These are phyloP conservation scores for Syngnathoides biaculeatus DNA, from an alignment of 2,113 vertebrate genomes.

Conservation along the genomic window DNA sequence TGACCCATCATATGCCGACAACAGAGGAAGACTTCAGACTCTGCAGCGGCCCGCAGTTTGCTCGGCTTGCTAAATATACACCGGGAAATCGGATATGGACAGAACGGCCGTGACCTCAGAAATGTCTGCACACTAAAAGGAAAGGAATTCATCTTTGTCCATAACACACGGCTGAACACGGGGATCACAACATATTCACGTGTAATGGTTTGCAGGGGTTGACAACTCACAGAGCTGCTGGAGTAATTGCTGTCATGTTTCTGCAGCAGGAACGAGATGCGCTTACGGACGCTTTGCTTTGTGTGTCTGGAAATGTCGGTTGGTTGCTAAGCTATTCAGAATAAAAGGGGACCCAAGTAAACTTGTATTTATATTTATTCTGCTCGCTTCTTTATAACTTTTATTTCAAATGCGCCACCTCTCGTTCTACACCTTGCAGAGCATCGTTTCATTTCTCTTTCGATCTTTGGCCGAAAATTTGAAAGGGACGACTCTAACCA, in stretches of 20 bases:
- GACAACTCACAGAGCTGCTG: slow-evolving; percentile 36
- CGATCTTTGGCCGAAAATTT: no score
- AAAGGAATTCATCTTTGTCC: slow-evolving; percentile 62
- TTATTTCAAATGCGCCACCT: background rate
- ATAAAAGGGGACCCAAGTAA: background rate
- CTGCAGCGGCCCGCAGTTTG: slow-evolving; percentile 39
- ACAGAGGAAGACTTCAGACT: slow-evolving; percentile 62
- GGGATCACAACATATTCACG: slow-evolving; percentile 67
- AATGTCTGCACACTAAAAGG: slow-evolving; percentile 65
- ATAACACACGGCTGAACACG: slow-evolving; percentile 59
- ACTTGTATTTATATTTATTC: background rate
- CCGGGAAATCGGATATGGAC: slow-evolving; percentile 71
- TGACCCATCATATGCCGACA: slow-evolving; percentile 73
- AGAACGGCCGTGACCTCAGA: slow-evolving; percentile 74
- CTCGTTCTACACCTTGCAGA: no score
- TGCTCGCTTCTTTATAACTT: background rate
- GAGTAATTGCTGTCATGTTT: slow-evolving; percentile 66
- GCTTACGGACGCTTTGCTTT: background rate
- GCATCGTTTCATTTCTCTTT: background rate
- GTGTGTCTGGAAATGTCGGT: background rate
- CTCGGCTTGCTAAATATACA: slow-evolving; percentile 63
- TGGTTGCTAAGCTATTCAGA: background rate
- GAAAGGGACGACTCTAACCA: no score
- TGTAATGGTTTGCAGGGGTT: slow-evolving; percentile 61
- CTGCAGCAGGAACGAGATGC: slow-evolving; percentile 17